Evolutionary conservation across 1,140 invertebrate genomes (phyloP), one percentile per base, ranked within the genome.

Genomic region (Muscidifurax raptorellus): DNA sequence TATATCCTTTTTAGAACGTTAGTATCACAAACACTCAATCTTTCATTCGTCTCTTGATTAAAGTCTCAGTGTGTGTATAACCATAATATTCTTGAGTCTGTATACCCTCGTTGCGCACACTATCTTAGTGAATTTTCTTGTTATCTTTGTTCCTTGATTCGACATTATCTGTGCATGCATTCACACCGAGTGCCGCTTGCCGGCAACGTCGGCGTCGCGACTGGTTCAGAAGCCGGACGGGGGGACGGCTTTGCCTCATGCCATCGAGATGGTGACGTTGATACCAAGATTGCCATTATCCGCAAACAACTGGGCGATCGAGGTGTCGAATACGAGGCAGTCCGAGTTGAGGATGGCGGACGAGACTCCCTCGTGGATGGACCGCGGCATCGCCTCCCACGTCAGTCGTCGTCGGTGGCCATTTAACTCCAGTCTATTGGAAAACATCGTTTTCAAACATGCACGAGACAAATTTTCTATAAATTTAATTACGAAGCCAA

Each of bases 261-360:
- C 96, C 95, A 97, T 96, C 84, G 97, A 98, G 92, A 99, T 99
- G 89, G 99, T 99, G 86, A 99, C 99, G 94, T 99, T 99, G 88
- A 99, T 99, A 87, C 98, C 99, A 82, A 99, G 95, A 94, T 99
- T 99, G 9, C 99, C 99, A 94, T 99, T 99, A 91, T 99, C 99
- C 27, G 99, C 98, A 95, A 99, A 99, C 67, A 99, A 94, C 93
- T 99, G 98, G 82, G 99, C 99, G 92, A 99, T 98, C 80, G 97
- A 98, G 36, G 98, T 99, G 92, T 99, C 99, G 94, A 99, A 99
- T 67, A 99, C 98, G 75, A 99, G 95, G 93, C 99, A 99, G 94
- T 99, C 99, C 75, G 98, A 99, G 90, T 98, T 99, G 91, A 98
- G 95, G 87, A 99, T 99, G n/a, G 99, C 98, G 27, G 97, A 97